These are phyloP conservation scores for Bombylius discolor DNA, from an alignment of 2,888 invertebrate species.

Conservation along the genomic window DNA sequence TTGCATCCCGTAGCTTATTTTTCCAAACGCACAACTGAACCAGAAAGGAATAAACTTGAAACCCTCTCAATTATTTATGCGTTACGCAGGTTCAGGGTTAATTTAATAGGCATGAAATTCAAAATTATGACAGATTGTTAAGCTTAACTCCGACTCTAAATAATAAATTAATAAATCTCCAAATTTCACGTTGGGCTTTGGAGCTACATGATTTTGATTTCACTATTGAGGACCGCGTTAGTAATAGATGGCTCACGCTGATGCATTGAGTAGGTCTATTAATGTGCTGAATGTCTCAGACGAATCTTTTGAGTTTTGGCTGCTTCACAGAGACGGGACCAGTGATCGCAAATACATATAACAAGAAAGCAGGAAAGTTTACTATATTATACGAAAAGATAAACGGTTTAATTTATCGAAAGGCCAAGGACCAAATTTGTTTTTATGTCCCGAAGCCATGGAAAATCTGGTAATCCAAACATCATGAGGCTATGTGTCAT, in stretches of 20 bases:
- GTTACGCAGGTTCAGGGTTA: conserved; percentile 18
- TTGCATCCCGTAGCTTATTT: conserved; percentile 21
- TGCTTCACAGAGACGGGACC: neutral
- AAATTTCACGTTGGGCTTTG: neutral
- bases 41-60: neutral
- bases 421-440: too few relatives aligned
- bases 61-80: conserved; percentile 20
- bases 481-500: too few relatives aligned
- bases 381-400: neutral
- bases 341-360: neutral
- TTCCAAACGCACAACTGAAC: conserved; percentile 8
- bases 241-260: neutral
- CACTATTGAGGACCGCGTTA: neutral
- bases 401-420: neutral
- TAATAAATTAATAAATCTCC: conserved; percentile 15
- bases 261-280: neutral
- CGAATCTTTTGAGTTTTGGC: neutral
- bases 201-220: neutral
- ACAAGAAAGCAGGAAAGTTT: neutral
- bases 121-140: conserved; percentile 22
- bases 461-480: too few relatives aligned
- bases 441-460: too few relatives aligned
- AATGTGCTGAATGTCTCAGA: neutral
- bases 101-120: conserved; percentile 18
- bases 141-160: conserved; percentile 14